Evolutionary conservation across 1,140 invertebrate genomes (phyloP).

Genomic region (Agrypnia vestita): DNA sequence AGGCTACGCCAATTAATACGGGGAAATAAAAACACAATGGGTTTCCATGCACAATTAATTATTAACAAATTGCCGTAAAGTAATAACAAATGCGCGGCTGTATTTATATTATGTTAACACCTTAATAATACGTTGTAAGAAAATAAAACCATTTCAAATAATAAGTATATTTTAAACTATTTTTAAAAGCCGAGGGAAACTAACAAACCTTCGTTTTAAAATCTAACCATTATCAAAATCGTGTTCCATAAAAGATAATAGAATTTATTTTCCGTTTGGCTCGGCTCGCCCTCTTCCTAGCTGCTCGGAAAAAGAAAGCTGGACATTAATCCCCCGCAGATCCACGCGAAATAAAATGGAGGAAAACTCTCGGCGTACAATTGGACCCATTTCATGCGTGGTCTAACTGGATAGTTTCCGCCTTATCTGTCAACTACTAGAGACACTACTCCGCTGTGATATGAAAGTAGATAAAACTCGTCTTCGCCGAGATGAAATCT

Average conservation of each 20-base stretch:
- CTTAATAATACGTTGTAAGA: neutral
- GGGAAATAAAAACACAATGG: slow-evolving; percentile 34
- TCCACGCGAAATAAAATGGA: neutral
- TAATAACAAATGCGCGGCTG: neutral
- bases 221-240: too few species aligned
- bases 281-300: too few species aligned
- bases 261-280: too few species aligned
- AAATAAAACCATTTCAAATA: neutral
- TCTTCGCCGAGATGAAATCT: slow-evolving; percentile 9
- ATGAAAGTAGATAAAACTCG: slow-evolving; percentile 30
- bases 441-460: neutral
- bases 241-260: too few species aligned
- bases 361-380: neutral
- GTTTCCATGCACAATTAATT: slow-evolving; percentile 33
- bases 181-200: neutral
- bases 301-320: too few species aligned
- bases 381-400: slow-evolving; percentile 5
- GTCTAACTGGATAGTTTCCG: slow-evolving; percentile 10
- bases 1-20: slow-evolving; percentile 15
- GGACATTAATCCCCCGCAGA: neutral
- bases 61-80: slow-evolving; percentile 21
- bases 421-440: slow-evolving; percentile 12
- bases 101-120: neutral
- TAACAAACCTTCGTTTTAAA: too few species aligned
- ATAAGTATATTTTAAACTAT: too few species aligned